These are phyloP conservation scores for Leptoteleia sp. DNA, from an alignment of 1,140 invertebrate genomes.

Conservation along the genomic window DNA sequence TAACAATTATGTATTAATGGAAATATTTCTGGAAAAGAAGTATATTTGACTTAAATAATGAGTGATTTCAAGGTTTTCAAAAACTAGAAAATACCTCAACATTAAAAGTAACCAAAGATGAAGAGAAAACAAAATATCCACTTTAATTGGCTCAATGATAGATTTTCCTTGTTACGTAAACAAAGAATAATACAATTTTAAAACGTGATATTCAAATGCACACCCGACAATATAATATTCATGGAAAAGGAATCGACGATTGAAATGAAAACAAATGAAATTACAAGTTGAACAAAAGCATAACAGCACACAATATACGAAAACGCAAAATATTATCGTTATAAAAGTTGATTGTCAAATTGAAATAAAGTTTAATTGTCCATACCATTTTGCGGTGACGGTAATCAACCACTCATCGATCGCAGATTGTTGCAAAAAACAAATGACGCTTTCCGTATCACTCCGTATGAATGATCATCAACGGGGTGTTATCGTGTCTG, in stretches of 20 bases:
- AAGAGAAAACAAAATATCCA: constrained; percentile 42
- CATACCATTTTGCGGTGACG: constrained; percentile 35
- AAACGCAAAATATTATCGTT: background rate
- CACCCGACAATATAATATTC: background rate
- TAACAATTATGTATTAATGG: too few species aligned
- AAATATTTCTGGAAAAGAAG: too few species aligned
- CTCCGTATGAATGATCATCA: constrained; percentile 9
- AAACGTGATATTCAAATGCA: too few species aligned
- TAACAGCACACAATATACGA: background rate
- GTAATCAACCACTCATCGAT: constrained; percentile 24
- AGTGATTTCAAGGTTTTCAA: too few species aligned
- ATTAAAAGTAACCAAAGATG: too few species aligned
- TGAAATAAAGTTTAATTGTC: background rate
- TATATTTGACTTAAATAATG: too few species aligned
- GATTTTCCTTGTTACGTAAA: background rate
- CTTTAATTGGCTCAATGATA: background rate
- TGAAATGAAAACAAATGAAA: background rate
- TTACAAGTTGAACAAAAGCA: background rate
- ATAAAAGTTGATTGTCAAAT: background rate
- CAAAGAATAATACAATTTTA: background rate
- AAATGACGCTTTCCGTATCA: constrained; percentile 32
- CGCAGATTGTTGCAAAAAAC: constrained; percentile 21
- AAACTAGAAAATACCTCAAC: too few species aligned
- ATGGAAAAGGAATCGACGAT: background rate
- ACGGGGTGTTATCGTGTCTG: constrained; percentile 27